phyloP scores from a whole-genome alignment of 2,888 invertebrate species.

The Spodoptera picta region DNA sequence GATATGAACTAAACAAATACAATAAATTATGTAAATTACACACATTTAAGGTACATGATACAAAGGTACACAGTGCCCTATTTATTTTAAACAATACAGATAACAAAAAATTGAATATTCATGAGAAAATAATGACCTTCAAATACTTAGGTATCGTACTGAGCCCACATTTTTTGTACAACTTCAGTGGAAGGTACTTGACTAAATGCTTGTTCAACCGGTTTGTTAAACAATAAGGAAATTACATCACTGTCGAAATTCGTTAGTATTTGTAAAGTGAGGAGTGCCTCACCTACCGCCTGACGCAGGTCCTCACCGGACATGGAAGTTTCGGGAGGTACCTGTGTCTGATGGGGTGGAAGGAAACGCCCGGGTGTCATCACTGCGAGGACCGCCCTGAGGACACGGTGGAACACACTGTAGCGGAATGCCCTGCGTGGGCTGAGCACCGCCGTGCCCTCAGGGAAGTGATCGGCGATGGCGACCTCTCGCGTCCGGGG shows the following conservation, averaged over 20 bases:
- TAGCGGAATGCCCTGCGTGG: too few relatives aligned
- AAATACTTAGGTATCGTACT: not conserved
- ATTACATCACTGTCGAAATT: slow-evolving; percentile 11
- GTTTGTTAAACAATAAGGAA: slow-evolving; percentile 3
- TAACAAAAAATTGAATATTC: slow-evolving; percentile 35
- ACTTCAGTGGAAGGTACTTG: slow-evolving; percentile 2
- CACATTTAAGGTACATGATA: slow-evolving; percentile 5
- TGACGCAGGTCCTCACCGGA: too few relatives aligned
- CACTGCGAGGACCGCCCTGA: too few relatives aligned
- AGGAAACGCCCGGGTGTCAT: too few relatives aligned
- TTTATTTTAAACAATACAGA: slow-evolving; percentile 38
- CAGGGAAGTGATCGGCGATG: too few relatives aligned
- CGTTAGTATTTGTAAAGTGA: not conserved
- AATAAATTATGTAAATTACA: not conserved
- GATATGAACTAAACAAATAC: too few relatives aligned
- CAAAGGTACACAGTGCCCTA: not conserved
- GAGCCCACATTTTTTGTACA: slow-evolving; percentile 21
- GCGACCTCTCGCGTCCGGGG: too few relatives aligned
- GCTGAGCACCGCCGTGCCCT: too few relatives aligned
- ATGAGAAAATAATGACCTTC: slow-evolving; percentile 37
- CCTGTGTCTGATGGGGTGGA: too few relatives aligned
- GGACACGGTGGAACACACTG: too few relatives aligned
- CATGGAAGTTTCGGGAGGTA: too few relatives aligned
- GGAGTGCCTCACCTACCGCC: too few relatives aligned
- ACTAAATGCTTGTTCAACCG: slow-evolving; percentile 22